These are phyloP conservation scores for Choloepus hoffmanni DNA, from an alignment of 2,113 vertebrate species.

Conservation along the genomic window DNA sequence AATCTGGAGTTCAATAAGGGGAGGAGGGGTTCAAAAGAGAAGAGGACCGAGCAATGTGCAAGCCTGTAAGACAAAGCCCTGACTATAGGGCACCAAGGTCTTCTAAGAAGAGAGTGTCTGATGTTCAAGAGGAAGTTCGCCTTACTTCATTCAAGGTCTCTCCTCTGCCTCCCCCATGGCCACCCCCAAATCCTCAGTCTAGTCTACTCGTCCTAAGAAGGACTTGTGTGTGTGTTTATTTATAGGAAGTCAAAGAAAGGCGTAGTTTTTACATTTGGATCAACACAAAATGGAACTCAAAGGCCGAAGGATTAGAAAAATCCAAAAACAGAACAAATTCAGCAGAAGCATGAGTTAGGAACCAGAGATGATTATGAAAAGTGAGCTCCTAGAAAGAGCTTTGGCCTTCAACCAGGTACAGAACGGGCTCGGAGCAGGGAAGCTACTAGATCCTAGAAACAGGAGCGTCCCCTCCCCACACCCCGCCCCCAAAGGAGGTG, in stretches of 20 bases:
- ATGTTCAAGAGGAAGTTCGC: too few species aligned
- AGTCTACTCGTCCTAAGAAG: background rate
- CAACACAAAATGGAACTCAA: background rate
- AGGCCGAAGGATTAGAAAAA: background rate
- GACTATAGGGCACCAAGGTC: too few species aligned
- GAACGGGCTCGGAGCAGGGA: fast-evolving
- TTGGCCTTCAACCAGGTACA: background rate
- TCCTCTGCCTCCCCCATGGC: fast-evolving
- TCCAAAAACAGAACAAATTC: background rate
- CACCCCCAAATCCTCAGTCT: background rate
- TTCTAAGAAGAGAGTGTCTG: background rate
- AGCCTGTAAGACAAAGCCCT: background rate
- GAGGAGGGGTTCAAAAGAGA: fast-evolving
- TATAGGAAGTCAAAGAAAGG: background rate
- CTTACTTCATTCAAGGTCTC: fast-evolving
- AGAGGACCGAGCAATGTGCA: background rate
- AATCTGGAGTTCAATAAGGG: fast-evolving
- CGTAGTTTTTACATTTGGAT: background rate
- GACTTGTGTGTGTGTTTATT: background rate
- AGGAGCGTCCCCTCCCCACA: background rate
- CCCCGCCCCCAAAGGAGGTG: background rate
- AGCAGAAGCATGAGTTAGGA: background rate
- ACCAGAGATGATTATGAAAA: background rate
- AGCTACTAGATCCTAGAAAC: background rate
- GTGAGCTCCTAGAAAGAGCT: background rate